Evolutionary conservation across 2,888 invertebrate species (phyloP).

Genomic region (Trimorus sp.): DNA sequence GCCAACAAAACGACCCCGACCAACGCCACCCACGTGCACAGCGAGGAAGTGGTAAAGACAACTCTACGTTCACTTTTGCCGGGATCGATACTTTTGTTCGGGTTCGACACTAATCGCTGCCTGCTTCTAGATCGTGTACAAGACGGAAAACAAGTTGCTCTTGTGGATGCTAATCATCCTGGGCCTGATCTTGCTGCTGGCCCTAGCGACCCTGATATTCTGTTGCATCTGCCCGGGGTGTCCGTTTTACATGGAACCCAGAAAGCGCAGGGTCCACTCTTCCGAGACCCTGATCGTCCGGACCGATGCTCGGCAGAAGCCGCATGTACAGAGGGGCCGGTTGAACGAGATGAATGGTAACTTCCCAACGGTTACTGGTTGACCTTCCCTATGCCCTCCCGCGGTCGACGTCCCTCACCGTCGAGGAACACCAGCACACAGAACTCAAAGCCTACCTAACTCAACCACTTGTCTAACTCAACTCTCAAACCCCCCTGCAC

Average conservation of each 20-base stretch:
- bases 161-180: conserved; percentile 91
- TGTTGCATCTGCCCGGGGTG: conserved; percentile 94
- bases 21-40: conserved; percentile 64
- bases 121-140: conserved; percentile 86
- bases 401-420: too few relatives aligned
- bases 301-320: background rate
- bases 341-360: too few relatives aligned
- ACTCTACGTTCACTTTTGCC: too few relatives aligned
- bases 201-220: conserved; percentile 87
- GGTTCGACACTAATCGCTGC: too few relatives aligned
- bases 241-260: conserved; percentile 90
- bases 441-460: too few relatives aligned
- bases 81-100: too few relatives aligned
- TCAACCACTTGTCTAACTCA: too few relatives aligned
- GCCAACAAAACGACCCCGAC: conserved; percentile 42
- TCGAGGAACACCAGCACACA: too few relatives aligned
- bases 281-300: conserved; percentile 76
- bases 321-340: too few relatives aligned
- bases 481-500: too few relatives aligned
- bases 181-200: conserved; percentile 88
- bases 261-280: conserved; percentile 81
- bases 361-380: too few relatives aligned
- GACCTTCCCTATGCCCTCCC: too few relatives aligned
- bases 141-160: conserved; percentile 87
- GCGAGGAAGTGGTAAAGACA: conserved; percentile 73